Conservation (phyloP, 2,888 invertebrate genomes). For the Archips xylosteana region DNA sequence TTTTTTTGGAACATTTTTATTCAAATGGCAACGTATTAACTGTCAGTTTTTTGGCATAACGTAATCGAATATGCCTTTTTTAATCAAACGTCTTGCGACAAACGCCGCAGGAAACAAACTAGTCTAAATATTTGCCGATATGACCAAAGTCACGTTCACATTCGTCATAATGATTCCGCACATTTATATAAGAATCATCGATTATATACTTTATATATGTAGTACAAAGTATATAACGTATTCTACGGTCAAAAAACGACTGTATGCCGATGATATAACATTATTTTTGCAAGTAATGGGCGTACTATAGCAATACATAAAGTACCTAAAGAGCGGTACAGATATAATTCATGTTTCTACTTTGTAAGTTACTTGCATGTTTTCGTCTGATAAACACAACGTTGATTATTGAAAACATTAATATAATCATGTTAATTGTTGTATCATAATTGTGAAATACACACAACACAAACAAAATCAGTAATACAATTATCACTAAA, state of each 20-base stretch:
- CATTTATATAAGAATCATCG: neutral
- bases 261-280: neutral
- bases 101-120: neutral
- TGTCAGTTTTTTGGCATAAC: too few species aligned
- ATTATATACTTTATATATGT: neutral
- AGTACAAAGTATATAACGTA: neutral
- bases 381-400: neutral
- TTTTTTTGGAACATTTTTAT: too few species aligned
- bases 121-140: neutral
- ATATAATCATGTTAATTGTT: neutral
- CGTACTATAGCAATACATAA: neutral
- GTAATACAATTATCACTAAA: too few species aligned
- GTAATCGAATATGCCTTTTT: neutral
- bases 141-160: neutral
- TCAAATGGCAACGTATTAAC: too few species aligned
- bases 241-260: neutral
- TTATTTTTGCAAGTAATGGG: conserved; percentile 9
- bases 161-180: conserved; percentile 1
- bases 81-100: neutral
- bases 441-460: neutral
- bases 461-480: neutral
- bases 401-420: neutral
- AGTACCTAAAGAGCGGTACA: neutral
- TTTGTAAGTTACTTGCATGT: neutral
- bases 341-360: neutral